Conservation (phyloP, 2,888 invertebrate species). For the Cancer borealis region DNA sequence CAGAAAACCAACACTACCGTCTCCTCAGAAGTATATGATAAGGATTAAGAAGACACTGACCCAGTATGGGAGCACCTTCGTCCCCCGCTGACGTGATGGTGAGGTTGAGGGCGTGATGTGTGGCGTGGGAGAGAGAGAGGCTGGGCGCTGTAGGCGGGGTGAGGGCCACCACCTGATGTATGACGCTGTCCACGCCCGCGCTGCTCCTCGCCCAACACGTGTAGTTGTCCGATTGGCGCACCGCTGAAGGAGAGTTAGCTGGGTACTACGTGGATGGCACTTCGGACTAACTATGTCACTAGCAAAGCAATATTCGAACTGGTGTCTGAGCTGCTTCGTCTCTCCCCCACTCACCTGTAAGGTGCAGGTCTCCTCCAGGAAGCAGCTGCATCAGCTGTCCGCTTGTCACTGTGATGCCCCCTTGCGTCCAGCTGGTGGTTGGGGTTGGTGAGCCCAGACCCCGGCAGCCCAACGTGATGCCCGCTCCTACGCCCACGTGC, state of each 20-base stretch:
- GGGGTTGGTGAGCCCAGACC: constrained; percentile 71
- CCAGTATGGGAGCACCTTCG: constrained; percentile 73
- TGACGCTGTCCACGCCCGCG: constrained; percentile 67
- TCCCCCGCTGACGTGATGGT: constrained; percentile 59
- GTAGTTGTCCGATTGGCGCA: constrained; percentile 67
- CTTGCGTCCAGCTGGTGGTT: constrained; percentile 65
- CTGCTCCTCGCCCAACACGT: constrained; percentile 67
- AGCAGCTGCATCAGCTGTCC: constrained; percentile 68
- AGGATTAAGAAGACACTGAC: constrained; percentile 29
- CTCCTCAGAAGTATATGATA: neutral
- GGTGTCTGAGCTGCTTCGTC: neutral
- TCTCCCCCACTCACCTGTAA: constrained; percentile 62
- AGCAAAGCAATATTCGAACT: neutral
- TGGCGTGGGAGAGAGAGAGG: constrained; percentile 70
- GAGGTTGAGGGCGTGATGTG: constrained; percentile 68
- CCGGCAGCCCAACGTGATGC: constrained; percentile 73
- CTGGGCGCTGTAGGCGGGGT: constrained; percentile 68
- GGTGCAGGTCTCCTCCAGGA: constrained; percentile 75
- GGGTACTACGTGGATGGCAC: neutral
- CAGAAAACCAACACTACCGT: neutral
- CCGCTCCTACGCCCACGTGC: constrained; percentile 69
- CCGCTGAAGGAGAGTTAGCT: constrained; percentile 52
- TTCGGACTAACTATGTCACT: neutral
- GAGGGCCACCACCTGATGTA: constrained; percentile 67
- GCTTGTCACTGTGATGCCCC: constrained; percentile 39